These are phyloP conservation scores for Tachysurus vachellii DNA, from an alignment of 2,113 vertebrate species.

Conservation along the genomic window DNA sequence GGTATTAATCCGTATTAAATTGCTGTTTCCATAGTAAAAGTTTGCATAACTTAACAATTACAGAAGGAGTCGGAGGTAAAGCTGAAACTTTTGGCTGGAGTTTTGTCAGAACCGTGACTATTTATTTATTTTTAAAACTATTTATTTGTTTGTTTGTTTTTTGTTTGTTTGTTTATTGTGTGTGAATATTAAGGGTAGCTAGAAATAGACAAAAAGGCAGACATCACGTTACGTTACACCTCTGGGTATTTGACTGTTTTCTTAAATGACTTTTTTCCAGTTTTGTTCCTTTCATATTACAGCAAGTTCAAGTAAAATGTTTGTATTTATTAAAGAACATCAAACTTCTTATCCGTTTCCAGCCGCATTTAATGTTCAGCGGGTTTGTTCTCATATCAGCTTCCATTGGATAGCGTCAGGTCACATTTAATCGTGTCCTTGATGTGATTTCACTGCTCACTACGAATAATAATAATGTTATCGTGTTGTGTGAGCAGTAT, in stretches of 20 bases:
- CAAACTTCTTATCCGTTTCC: not conserved
- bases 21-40: not conserved
- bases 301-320: not conserved
- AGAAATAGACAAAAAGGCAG: not conserved
- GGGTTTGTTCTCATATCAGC: not conserved
- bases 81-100: too few relatives aligned
- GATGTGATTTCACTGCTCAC: not conserved
- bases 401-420: not conserved
- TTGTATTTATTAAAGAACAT: not conserved
- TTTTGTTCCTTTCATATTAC: not conserved
- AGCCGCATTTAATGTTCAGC: not conserved
- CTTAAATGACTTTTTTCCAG: too few relatives aligned
- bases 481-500: not conserved
- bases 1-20: not conserved
- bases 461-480: not conserved
- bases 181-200: not conserved
- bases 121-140: too few relatives aligned
- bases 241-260: too few relatives aligned
- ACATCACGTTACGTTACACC: not conserved
- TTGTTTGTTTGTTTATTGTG: too few relatives aligned
- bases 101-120: too few relatives aligned
- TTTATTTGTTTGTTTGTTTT: too few relatives aligned
- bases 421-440: not conserved
- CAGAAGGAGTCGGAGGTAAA: not conserved
- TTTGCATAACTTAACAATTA: not conserved